Percentiles rank a stretch among this genome's conserved stretches.
phyloP scores from a whole-genome alignment of 2,797 vertebrate genomes.

The Astyanax mexicanus region DNA sequence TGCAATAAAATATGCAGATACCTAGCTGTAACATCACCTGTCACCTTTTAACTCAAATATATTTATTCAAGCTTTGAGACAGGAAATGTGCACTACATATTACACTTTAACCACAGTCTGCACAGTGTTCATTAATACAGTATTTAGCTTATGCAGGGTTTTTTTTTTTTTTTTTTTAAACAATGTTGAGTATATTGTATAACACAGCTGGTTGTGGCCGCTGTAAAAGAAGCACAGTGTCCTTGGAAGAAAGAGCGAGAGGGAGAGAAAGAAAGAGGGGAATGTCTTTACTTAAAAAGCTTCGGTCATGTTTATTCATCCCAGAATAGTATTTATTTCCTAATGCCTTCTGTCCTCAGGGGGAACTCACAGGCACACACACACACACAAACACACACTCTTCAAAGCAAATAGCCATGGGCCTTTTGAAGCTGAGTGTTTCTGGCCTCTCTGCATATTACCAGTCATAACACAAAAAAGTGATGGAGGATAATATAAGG shows the following conservation, averaged over 20 bases:
- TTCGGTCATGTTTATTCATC: conserved; percentile 7
- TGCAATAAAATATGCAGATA: too few species aligned
- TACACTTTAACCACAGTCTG: too few species aligned
- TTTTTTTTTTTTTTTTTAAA: too few species aligned
- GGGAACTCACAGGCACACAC: conserved; percentile 9
- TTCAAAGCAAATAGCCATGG: conserved; percentile 9
- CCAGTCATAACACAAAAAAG: neutral
- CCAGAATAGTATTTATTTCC: conserved; percentile 17
- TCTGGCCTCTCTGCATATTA: neutral
- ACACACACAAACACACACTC: conserved; percentile 4
- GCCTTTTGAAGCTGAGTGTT: neutral
- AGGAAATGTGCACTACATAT: too few species aligned
- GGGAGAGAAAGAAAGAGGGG: neutral
- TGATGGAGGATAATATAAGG: neutral
- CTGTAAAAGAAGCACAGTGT: neutral
- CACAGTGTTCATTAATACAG: too few species aligned
- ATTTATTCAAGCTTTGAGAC: too few species aligned
- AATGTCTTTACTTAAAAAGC: neutral
- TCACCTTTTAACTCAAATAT: too few species aligned
- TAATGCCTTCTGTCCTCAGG: conserved; percentile 17
- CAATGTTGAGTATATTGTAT: neutral
- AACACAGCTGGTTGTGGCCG: neutral
- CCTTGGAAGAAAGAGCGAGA: neutral
- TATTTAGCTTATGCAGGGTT: too few species aligned
- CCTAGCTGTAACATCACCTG: too few species aligned